Conservation (phyloP, 2,113 vertebrate species). For the Percina caprodes region DNA sequence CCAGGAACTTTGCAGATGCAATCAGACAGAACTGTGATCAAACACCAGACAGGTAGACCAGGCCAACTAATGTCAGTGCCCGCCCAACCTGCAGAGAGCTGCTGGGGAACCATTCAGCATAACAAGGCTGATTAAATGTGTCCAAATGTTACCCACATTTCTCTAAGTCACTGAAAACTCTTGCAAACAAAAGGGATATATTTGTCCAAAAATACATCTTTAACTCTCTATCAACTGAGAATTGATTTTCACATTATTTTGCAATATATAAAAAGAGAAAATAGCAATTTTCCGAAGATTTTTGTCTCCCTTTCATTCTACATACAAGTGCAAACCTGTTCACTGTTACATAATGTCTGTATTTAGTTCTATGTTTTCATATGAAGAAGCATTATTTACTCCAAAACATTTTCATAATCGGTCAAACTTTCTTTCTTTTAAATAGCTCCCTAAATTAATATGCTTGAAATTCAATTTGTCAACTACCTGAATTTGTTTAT, state of each 20-base stretch:
- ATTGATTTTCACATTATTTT: not conserved
- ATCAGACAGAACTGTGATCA: conserved; percentile 27
- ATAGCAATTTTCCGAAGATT: not conserved
- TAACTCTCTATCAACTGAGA: not conserved
- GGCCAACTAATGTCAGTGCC: conserved; percentile 10
- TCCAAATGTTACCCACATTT: not conserved
- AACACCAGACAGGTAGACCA: not conserved
- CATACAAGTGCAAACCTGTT: not conserved
- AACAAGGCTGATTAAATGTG: conserved; percentile 33
- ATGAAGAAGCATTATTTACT: not conserved
- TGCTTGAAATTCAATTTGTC: not conserved
- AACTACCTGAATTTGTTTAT: not conserved
- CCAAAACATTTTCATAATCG: not conserved
- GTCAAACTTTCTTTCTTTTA: not conserved
- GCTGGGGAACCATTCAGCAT: not conserved
- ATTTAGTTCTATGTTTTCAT: not conserved
- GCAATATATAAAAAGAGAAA: not conserved
- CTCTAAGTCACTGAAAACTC: not conserved
- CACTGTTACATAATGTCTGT: not conserved
- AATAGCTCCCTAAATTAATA: not conserved
- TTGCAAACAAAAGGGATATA: not conserved
- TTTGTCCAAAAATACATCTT: not conserved
- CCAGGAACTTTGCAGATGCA: conserved; percentile 43
- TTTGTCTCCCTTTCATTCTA: not conserved
- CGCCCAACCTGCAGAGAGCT: not conserved